Base-by-base conservation (phyloP, 2,113 vertebrate species). In the Psittacara wagleri region DNA sequence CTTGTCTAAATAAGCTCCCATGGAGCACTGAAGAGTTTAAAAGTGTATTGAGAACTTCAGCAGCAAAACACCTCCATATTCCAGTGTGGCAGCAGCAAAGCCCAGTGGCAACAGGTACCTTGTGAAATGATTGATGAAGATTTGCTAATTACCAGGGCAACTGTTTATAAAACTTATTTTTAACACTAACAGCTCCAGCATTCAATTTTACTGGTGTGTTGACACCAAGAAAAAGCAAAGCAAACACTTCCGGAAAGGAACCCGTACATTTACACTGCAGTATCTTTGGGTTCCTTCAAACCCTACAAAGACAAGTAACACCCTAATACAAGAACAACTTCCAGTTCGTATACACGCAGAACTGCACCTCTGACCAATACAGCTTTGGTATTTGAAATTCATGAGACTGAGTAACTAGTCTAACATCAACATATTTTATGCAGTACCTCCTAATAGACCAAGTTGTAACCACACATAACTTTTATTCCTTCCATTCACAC, bases 401-500 rank as follows among this genome's bases (percentile, higher is more conserved):
- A 1, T 13, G n/a, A 6, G 9, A 17, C 54, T 11, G 43, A 63
- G n/a, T 5, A 73, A 83, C 43, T 4, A 33, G 20, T 9, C 61
- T 57, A 66, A 66, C 37, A 75, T 7, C 66, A 54, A 67, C 46
- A 62, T 29, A 37, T 4, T 59, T 4, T 72, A 33, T 1, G 43
- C 70, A 72, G 51, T 52, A 25, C 19, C 78, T 84, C 78, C 74
- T 84, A 72, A 66, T 1, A 92, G 94, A 49, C 31, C 24, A 33
- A 95, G 79, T 49, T 63, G 64, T 75, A 82, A 82, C 78, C 70
- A 75, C 82, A 90, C 41, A 9, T 17, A 95, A 95, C 86, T 96
- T 92, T 61, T 72, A 87, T 48, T 92, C 88, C 78, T 76, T 92
- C 88, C 88, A 54, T 88, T 92, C 96, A 85, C 82, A 92, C 75